Evolutionary conservation across 1,140 invertebrate species (phyloP), one percentile per base, ranked within the genome.

Genomic region (Cotesia glomerata): DNA sequence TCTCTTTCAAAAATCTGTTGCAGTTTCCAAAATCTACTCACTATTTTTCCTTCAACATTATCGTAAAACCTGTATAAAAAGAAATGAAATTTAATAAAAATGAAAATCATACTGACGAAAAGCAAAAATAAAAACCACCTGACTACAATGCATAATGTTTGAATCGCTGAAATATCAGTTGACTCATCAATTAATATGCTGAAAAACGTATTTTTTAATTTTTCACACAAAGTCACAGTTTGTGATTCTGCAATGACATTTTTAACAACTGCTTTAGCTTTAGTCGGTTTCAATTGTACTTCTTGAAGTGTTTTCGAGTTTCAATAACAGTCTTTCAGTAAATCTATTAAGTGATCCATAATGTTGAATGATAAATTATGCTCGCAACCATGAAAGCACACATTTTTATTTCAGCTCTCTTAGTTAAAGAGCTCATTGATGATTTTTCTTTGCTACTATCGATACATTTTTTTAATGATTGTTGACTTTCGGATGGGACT

Each of bases 91-190:
- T 54, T 54, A 5, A n/a, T 54, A 11, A 5, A 54, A 13, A 54
- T 11, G 14, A 54, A 54, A 54, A 39, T 39, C 9, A 8, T 9
- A 54, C 13, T 11, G 13, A n/a, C 4, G 13, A 54, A 11, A 54
- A 54, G 5, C 4, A n/a, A 3, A 5, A 11, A n/a, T 54, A 54
- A n/a, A 54, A n/a, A 54, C 51, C 2, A 54, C 51, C 74, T 45
- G 5, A 74, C 70, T 16, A 76, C 51, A 13, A 76, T 72, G 54
- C 75, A 76, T 9, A 63, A 45, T 2, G 64, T 73, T 72, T 77
- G 75, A 13, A 69, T n/a, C 0, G 71, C 49, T 14, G 69, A 61
- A n/a, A 80, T 73, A 71, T 80, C 75, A 3, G 79, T 80, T 14
- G 75, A 79, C 65, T 79, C 79, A 62, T 73, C 71, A 26, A 68